A percentile compares a stretch with the other conserved stretches of the same genome.
These are phyloP conservation scores for Nettapus auritus DNA, from an alignment of 2,113 vertebrate species.

Conservation along the genomic window DNA sequence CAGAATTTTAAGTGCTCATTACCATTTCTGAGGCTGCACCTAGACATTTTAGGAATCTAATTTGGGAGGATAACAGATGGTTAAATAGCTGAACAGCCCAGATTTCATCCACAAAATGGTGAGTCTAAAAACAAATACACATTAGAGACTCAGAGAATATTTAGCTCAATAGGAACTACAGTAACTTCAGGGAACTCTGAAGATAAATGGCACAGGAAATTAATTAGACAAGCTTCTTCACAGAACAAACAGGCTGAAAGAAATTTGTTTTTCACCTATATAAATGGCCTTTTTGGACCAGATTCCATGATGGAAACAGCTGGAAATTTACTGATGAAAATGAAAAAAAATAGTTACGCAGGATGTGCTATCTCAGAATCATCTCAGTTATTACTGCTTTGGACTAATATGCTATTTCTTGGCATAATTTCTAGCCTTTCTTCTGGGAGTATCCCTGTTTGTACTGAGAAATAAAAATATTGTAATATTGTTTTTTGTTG, in stretches of 20 bases:
- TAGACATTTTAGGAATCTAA: not conserved
- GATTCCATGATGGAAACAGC: not conserved
- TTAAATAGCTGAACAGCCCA: not conserved
- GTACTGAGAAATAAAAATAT: not conserved
- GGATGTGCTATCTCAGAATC: not conserved
- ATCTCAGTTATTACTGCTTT: not conserved
- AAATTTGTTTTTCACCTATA: not conserved
- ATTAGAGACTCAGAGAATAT: not conserved
- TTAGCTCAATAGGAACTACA: not conserved
- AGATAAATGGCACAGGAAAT: not conserved
- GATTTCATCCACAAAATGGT: not conserved
- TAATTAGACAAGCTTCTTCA: not conserved
- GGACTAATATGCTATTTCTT: not conserved
- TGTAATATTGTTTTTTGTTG: not conserved
- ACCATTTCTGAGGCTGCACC: not conserved
- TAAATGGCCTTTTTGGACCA: not conserved
- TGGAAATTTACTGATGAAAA: not conserved
- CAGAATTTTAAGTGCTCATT: constrained; percentile 32
- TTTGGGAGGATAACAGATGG: not conserved
- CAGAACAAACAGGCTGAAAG: not conserved
- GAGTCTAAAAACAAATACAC: not conserved
- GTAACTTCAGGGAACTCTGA: not conserved
- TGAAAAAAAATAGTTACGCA: not conserved
- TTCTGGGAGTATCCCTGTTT: not conserved
- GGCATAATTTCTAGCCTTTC: not conserved